Conservation (phyloP, 1,140 invertebrate species). For the Drosophila tsacasi region DNA sequence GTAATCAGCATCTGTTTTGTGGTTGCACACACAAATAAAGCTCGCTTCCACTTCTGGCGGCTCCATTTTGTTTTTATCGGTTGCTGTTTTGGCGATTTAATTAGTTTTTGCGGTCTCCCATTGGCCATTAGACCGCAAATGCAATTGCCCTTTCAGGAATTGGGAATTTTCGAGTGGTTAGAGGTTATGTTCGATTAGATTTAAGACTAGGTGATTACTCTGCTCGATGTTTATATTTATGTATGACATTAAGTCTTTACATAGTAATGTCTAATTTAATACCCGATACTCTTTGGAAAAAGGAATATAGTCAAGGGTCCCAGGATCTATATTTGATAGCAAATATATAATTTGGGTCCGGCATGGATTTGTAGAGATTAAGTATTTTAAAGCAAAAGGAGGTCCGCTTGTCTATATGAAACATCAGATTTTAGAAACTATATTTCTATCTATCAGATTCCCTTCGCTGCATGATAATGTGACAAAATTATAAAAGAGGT, state of each 20-base stretch:
- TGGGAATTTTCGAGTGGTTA: too few relatives aligned
- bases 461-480: too few relatives aligned
- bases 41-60: slow-evolving; percentile 65
- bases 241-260: neutral
- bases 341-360: neutral
- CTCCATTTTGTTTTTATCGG: slow-evolving; percentile 61
- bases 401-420: too few relatives aligned
- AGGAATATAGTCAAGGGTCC: neutral
- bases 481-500: too few relatives aligned
- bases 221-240: neutral
- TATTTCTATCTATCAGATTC: too few relatives aligned
- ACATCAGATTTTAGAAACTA: too few relatives aligned
- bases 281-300: neutral
- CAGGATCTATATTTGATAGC: neutral
- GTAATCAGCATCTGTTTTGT: slow-evolving; percentile 67
- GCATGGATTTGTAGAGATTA: too few relatives aligned
- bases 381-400: too few relatives aligned
- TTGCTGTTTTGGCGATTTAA: slow-evolving; percentile 44
- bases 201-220: too few relatives aligned
- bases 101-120: slow-evolving; percentile 65
- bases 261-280: neutral
- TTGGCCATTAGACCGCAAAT: slow-evolving; percentile 34
- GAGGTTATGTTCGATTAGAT: neutral
- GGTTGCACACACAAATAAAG: slow-evolving; percentile 47
- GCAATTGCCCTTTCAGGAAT: slow-evolving; percentile 21